Evolutionary conservation across 2,888 invertebrate species (phyloP).

Genomic region (Panopea generosa): DNA sequence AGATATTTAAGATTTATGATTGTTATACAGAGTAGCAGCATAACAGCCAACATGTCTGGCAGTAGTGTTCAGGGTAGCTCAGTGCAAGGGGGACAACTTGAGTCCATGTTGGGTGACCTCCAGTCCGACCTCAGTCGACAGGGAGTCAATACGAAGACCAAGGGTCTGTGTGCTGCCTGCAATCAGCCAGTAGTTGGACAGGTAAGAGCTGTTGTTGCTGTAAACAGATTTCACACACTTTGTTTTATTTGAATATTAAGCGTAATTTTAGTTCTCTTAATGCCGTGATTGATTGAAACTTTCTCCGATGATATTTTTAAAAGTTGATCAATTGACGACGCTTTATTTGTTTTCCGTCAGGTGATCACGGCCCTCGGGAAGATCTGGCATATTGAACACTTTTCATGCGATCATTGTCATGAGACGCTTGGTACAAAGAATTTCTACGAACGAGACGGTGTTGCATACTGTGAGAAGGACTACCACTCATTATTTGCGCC

Average conservation of each 20-base stretch:
- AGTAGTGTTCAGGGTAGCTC: conserved; percentile 28
- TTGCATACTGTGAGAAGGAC: conserved; percentile 99
- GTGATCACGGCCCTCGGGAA: conserved; percentile 98
- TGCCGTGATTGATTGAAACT: too few species aligned
- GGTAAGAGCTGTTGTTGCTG: too few species aligned
- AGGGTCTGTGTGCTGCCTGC: conserved; percentile 99
- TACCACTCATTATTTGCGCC: conserved; percentile 99
- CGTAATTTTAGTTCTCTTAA: too few species aligned
- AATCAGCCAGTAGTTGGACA: conserved; percentile 99
- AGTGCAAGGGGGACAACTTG: conserved; percentile 88
- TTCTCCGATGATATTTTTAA: too few species aligned
- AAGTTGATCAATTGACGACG: too few species aligned
- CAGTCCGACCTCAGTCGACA: conserved; percentile 99
- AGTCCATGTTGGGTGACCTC: conserved; percentile 95
- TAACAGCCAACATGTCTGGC: conserved; percentile 52
- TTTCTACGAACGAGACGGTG: conserved; percentile 98
- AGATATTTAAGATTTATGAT: too few species aligned
- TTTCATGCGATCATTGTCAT: conserved; percentile 97
- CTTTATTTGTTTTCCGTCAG: conserved; percentile 85
- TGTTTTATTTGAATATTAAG: too few species aligned
- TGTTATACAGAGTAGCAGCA: conserved; percentile 56
- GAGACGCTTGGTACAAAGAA: conserved; percentile 98
- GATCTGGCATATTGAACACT: conserved; percentile 99
- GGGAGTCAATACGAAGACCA: conserved; percentile 99
- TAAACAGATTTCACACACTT: too few species aligned